Evolutionary conservation across 35 echinoderm and acorn worm genomes (phyloP).

Genomic region (Nesometra sesokonis): DNA sequence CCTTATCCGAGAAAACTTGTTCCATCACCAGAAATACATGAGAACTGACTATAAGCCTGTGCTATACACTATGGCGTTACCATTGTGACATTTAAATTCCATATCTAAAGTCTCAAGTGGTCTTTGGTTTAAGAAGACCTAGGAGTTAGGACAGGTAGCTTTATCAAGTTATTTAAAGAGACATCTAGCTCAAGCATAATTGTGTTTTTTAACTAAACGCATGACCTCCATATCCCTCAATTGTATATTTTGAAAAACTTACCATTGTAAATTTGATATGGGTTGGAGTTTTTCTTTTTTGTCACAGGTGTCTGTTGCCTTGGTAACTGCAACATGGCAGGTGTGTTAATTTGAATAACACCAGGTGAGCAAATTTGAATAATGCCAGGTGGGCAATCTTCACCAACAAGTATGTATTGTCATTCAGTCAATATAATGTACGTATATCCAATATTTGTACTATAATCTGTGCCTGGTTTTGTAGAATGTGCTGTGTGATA

Average conservation of each 20-base stretch:
- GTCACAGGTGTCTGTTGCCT: background rate
- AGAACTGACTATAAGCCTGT: too few species aligned
- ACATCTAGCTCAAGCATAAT: too few species aligned
- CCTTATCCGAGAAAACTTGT: too few species aligned
- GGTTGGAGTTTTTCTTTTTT: background rate
- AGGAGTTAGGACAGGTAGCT: too few species aligned
- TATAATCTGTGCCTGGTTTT: background rate
- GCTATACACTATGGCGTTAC: too few species aligned
- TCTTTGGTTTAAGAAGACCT: too few species aligned
- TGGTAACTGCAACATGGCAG: background rate
- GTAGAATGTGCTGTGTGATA: background rate
- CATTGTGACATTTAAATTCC: too few species aligned
- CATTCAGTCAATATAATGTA: background rate
- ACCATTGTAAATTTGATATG: background rate
- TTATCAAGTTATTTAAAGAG: too few species aligned
- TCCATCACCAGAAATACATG: too few species aligned
- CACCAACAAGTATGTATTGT: background rate
- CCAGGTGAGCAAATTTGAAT: background rate
- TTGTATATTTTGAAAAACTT: background rate
- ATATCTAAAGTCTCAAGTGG: too few species aligned
- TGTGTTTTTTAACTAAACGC: too few species aligned
- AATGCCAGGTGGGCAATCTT: background rate
- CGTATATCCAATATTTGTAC: background rate
- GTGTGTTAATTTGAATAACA: background rate
- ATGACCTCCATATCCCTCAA: too few species aligned